Base-by-base conservation (phyloP, 2,113 vertebrate genomes). In the Cyanoderma ruficeps region DNA sequence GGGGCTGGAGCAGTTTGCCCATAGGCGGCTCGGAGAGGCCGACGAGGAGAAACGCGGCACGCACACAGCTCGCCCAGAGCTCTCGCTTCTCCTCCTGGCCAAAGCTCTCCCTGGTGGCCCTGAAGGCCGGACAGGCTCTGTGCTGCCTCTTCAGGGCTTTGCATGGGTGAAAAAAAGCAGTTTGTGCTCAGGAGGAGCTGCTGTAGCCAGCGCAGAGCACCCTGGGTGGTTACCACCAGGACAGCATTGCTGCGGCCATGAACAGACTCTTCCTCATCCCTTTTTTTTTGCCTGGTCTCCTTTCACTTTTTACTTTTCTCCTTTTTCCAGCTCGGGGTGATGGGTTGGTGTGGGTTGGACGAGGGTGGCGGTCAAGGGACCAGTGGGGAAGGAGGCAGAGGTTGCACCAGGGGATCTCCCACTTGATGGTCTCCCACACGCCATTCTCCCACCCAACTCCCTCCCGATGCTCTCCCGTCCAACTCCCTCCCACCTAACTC, bases 1-100 rank as follows among this genome's bases (percentile, higher is more conserved):
- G 72, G 92, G 93, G 15, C 76, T 71, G 86, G 47, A 77, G 35
- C 60, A 7, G 49, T 81, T 93, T 70, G 93, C 71, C 92, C 83
- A 89, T 81, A 44, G 88, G 95, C 41, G 5, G 80, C 83, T 74
- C 12, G 4, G 70, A 19, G 85, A 79, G 85, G 79, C 70, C 2
- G 8, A 49, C n/a, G 35, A 91, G 81, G 79, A 53, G 47, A 93
- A 96, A 74, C 3, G 16, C 23, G 6, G 86, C 63, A 46, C 21
- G n/a, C 57, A 75, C 68, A 31, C 6, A 6, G 41, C 49, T 89
- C 0, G 15, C 79, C 79, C 71, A 33, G 47, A 67, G 55, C 47
- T 93, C 7, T 93, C 7, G 0, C 55, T 88, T 86, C 72, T 68
- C 57, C 71, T 93, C 13, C 5, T 0, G 42, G 79, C 22, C 65